Evolutionary conservation across 2,888 invertebrate genomes (phyloP).

Genomic region (Ochropleura plecta): DNA sequence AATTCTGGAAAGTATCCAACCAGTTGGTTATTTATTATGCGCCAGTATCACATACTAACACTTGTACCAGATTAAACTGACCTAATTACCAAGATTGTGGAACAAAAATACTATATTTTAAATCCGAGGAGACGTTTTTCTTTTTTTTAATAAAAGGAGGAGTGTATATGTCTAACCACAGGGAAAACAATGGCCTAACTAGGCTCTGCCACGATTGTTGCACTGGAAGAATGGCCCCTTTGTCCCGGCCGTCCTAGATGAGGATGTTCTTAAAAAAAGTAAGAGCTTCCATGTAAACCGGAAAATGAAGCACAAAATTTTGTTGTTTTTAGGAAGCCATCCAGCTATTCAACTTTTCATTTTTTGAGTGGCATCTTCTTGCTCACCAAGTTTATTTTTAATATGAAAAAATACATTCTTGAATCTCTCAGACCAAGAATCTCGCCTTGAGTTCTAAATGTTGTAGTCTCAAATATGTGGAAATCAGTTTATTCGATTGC

Average conservation of each 20-base stretch:
- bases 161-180: constrained; percentile 70
- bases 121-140: constrained; percentile 41
- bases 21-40: constrained; percentile 46
- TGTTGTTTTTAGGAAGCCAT: constrained; percentile 44
- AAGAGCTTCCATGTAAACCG: constrained; percentile 65
- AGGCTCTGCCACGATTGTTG: constrained; percentile 81
- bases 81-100: constrained; percentile 57
- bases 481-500: constrained; percentile 20
- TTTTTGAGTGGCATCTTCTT: constrained; percentile 4
- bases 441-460: constrained; percentile 41
- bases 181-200: constrained; percentile 82
- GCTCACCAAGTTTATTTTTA: constrained; percentile 33
- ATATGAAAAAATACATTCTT: constrained; percentile 18
- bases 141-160: constrained; percentile 73
- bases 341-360: constrained; percentile 11
- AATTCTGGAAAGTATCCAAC: constrained; percentile 59
- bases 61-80: constrained; percentile 58
- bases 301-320: constrained; percentile 64
- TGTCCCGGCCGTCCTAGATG: constrained; percentile 77
- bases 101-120: constrained; percentile 49
- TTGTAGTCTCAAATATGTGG: constrained; percentile 29
- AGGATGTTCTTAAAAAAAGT: constrained; percentile 72
- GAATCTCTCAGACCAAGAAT: constrained; percentile 26
- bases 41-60: constrained; percentile 48
- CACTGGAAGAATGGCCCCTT: constrained; percentile 79